phyloP scores from a whole-genome alignment of 2,888 invertebrate species.

The Phyllotreta striolata region DNA sequence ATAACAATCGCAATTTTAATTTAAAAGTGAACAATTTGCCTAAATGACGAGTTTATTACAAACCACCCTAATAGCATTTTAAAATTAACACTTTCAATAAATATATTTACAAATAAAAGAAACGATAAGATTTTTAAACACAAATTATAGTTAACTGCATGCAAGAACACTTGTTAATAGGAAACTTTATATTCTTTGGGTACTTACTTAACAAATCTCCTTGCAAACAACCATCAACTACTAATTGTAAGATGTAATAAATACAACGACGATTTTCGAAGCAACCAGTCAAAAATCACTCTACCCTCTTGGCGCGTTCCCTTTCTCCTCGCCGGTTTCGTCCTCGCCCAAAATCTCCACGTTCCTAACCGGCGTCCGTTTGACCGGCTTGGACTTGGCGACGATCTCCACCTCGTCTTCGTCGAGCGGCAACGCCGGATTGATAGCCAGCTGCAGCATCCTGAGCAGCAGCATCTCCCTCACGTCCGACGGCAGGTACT shows the following conservation, averaged over 20 bases:
- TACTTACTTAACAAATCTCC: no score
- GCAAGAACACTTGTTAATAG: no score
- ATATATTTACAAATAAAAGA: slow-evolving; percentile 37
- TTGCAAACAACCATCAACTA: no score
- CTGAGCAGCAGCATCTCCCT: slow-evolving; percentile 74
- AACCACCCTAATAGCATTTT: neutral
- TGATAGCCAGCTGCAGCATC: slow-evolving; percentile 77
- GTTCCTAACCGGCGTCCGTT: slow-evolving; percentile 71
- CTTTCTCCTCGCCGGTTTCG: slow-evolving; percentile 51
- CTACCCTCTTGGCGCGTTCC: neutral
- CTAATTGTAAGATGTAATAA: slow-evolving; percentile 2
- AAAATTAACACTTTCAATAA: slow-evolving; percentile 21
- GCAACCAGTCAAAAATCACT: no score
- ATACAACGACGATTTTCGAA: slow-evolving; percentile 23
- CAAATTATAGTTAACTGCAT: no score
- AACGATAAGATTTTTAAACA: neutral
- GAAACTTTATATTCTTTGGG: no score
- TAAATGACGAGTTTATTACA: neutral
- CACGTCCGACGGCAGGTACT: slow-evolving; percentile 73
- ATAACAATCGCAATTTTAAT: no score
- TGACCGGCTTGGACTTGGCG: slow-evolving; percentile 63
- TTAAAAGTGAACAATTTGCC: neutral
- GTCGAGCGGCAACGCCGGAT: slow-evolving; percentile 64
- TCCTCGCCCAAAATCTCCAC: slow-evolving; percentile 77
- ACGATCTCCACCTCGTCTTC: slow-evolving; percentile 55